These are phyloP conservation scores for Pristionchus pacificus DNA, from an alignment of 1,140 invertebrate species.

Conservation along the genomic window DNA sequence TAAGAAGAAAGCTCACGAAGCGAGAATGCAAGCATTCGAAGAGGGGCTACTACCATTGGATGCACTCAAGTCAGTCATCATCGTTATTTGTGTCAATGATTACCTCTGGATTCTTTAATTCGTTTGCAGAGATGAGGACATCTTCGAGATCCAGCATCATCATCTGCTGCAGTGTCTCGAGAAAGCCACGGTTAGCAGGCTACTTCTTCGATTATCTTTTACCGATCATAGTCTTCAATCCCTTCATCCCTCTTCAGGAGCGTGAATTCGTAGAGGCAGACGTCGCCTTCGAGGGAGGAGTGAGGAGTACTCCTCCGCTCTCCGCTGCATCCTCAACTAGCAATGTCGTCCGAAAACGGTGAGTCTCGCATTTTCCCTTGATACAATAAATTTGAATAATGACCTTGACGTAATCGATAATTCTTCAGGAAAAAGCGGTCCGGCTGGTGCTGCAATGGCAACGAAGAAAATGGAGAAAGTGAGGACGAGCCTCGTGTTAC, in stretches of 20 bases:
- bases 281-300: slow-evolving; percentile 39
- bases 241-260: slow-evolving; percentile 24
- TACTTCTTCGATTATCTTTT: neutral
- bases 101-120: too few species aligned
- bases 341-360: slow-evolving; percentile 4
- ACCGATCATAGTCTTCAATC: slow-evolving; percentile 17
- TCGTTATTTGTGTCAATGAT: too few species aligned
- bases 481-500: slow-evolving; percentile 14
- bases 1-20: slow-evolving; percentile 98
- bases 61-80: slow-evolving; percentile 65
- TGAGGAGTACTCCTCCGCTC: slow-evolving; percentile 32
- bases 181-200: slow-evolving; percentile 81
- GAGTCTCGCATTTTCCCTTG: neutral
- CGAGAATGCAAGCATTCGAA: slow-evolving; percentile 64
- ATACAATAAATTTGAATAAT: neutral
- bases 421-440: slow-evolving; percentile 5
- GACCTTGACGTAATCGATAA: too few species aligned
- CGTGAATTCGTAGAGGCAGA: slow-evolving; percentile 41
- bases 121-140: slow-evolving; percentile 86
- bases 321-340: slow-evolving; percentile 17
- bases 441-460: neutral
- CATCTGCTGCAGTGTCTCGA: slow-evolving; percentile 94
- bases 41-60: slow-evolving; percentile 64
- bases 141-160: slow-evolving; percentile 98
- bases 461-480: slow-evolving; percentile 6